phyloP scores from a whole-genome alignment of 2,113 vertebrate genomes.

The Amphilophus citrinellus region DNA sequence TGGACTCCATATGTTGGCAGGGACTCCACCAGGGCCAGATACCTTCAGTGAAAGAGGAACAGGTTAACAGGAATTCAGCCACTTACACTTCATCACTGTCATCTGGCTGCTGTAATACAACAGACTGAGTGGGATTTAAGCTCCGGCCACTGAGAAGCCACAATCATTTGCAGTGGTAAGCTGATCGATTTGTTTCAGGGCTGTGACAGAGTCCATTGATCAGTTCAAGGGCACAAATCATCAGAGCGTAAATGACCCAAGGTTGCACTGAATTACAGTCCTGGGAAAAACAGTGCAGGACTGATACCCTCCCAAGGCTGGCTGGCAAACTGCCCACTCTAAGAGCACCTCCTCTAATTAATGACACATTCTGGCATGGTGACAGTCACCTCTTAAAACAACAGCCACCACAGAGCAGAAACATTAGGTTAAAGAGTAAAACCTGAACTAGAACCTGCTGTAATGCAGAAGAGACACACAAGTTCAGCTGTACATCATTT shows the following conservation, averaged over 20 bases:
- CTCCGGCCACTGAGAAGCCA: constrained; percentile 47
- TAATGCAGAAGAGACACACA: neutral
- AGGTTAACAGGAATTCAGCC: constrained; percentile 46
- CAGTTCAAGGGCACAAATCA: constrained; percentile 74
- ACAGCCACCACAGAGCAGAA: constrained; percentile 21
- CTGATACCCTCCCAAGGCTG: constrained; percentile 32
- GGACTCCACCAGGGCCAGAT: constrained; percentile 94
- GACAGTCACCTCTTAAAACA: constrained; percentile 48
- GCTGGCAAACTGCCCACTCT: constrained; percentile 29
- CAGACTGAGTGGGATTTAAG: constrained; percentile 55
- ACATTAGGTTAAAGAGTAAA: neutral
- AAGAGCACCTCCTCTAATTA: constrained; percentile 62
- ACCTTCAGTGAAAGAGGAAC: constrained; percentile 82
- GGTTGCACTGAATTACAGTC: constrained; percentile 42
- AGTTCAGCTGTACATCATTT: neutral
- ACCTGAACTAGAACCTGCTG: neutral
- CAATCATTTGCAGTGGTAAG: constrained; percentile 58
- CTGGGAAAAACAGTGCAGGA: constrained; percentile 42
- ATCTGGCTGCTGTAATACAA: constrained; percentile 30
- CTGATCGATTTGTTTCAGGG: constrained; percentile 65
- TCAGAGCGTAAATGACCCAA: constrained; percentile 39
- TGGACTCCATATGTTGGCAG: constrained; percentile 97
- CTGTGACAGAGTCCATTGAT: constrained; percentile 69
- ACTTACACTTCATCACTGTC: constrained; percentile 63
- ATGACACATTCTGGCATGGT: constrained; percentile 59